These are phyloP conservation scores for Pantherophis alleghaniensis DNA, from an alignment of 2,797 vertebrate genomes.

Conservation along the genomic window DNA sequence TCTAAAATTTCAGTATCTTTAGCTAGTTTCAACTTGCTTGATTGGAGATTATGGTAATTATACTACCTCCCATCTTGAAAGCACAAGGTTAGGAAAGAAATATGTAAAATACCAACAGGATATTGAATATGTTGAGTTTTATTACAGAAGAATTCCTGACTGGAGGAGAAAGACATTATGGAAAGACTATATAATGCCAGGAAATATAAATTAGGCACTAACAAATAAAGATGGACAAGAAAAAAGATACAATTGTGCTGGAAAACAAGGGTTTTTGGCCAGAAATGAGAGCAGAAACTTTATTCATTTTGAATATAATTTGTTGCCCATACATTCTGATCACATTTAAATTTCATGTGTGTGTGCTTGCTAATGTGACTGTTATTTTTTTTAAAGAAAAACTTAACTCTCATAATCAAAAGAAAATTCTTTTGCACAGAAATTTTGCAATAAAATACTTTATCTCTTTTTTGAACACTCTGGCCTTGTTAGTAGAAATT, in stretches of 20 bases:
- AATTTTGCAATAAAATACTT: not conserved
- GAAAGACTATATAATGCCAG: not conserved
- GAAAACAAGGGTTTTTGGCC: constrained; percentile 24
- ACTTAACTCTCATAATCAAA: constrained; percentile 3
- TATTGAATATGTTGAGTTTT: not conserved
- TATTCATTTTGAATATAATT: constrained; percentile 33
- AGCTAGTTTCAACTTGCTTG: not conserved
- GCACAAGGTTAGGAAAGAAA: not conserved
- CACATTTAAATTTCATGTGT: constrained; percentile 28
- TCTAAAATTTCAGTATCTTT: not conserved
- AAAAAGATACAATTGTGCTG: constrained; percentile 4
- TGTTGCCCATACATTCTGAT: constrained; percentile 31
- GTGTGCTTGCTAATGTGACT: constrained; percentile 18
- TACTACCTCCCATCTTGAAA: not conserved
- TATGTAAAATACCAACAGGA: not conserved
- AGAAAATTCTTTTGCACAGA: not conserved
- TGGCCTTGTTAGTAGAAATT: not conserved
- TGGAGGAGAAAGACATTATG: not conserved
- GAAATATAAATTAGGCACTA: constrained; percentile 6
- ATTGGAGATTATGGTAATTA: not conserved
- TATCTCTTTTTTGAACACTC: not conserved
- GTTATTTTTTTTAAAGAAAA: not conserved
- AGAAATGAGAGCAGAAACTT: constrained; percentile 6
- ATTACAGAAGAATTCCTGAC: not conserved
- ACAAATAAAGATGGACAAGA: constrained; percentile 11